A percentile compares a stretch with the other conserved stretches of the same genome.
These are phyloP conservation scores for Plecotus auritus DNA, from an alignment of 2,113 vertebrate species.

Conservation along the genomic window DNA sequence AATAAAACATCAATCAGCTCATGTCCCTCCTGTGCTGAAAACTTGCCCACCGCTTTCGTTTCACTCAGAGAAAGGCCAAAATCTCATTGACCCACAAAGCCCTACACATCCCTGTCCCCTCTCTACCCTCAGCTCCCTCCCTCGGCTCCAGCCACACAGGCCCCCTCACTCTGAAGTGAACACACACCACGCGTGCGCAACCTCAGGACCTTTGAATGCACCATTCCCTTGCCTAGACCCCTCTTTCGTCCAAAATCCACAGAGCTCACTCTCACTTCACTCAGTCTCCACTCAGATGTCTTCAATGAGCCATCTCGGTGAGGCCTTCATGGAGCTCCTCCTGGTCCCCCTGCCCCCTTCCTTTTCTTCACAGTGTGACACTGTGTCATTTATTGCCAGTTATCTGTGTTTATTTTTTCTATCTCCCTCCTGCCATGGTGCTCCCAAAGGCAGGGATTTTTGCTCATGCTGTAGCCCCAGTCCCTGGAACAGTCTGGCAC, in stretches of 20 bases:
- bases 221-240: background rate
- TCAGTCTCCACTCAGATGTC: background rate
- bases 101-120: background rate
- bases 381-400: background rate
- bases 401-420: background rate
- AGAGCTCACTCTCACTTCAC: background rate
- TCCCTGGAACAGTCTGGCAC: background rate
- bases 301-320: background rate
- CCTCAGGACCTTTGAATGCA: background rate
- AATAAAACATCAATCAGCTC: background rate
- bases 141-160: background rate
- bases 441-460: background rate
- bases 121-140: background rate
- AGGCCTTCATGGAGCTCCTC: background rate
- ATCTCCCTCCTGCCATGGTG: background rate
- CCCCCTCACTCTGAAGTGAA: background rate
- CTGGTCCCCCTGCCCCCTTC: background rate
- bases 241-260: background rate
- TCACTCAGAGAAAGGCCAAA: background rate
- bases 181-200: background rate
- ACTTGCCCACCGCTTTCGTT: rapidly evolving
- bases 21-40: background rate
- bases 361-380: background rate
- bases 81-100: background rate
- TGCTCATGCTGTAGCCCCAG: background rate